Base-by-base conservation (phyloP, 2,113 vertebrate genomes). In the Hippocampus comes region DNA sequence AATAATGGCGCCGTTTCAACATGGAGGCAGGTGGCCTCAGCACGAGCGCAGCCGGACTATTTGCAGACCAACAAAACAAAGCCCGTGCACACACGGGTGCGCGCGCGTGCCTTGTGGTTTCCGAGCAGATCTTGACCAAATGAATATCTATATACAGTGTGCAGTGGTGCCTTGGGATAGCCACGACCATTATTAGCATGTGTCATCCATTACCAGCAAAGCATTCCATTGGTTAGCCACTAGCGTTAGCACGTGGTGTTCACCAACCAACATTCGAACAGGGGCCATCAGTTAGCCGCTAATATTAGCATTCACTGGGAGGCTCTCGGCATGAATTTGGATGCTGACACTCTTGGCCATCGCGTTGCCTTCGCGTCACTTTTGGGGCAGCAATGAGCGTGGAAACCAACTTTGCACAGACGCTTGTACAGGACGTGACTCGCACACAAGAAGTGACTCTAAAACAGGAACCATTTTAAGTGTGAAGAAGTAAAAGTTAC, bases 41-140 rank as follows among this genome's bases (percentile, higher is more conserved):
- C 56, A 12, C 11, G n/a, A 23, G 23, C 23, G 56, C 56, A 1
- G 25, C 4, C 12, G 25, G 14, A 25, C 56, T 59, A 59, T 59
- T 59, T 59, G 10, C 56, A 27, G 56, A 59, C 23, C 1, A 27
- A 59, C 56, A 59, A 59, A 59, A 27, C 56, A 15, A 15, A 59
- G 41, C 27, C 7, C 59, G 34, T 2, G 34, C 48, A 51, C 17
- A 49, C 48, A 49, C 15, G n/a, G 21, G 10, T 38, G 21, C 18
- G 4, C 55, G 9, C 55, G n/a, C 61, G n/a, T 18, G 11, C 18
- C 34, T 41, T 64, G 20, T 18, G 20, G 63, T 64, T 64, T 42
- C 63, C 20, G 12, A 64, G 63, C 38, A 64, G 63, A n/a, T 43
- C 38, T n/a, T 41, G 38, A n/a, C 38, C 38, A 64, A 64, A 64